Evolutionary conservation across 92 coral and sea anemone genomes (phyloP).

Genomic region (Phenganax marumi): DNA sequence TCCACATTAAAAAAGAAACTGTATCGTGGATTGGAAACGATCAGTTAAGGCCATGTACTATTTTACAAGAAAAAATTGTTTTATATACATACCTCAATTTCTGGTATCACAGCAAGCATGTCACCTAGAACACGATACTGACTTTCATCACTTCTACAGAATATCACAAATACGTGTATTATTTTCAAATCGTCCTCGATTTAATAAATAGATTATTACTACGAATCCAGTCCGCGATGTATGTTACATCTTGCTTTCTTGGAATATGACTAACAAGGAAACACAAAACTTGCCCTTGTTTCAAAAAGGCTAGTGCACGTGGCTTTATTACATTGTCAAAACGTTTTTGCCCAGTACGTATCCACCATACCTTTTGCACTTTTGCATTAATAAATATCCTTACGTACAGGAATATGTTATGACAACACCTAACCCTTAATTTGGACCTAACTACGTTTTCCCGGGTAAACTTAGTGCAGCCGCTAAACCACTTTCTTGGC

Average conservation of each 20-base stretch:
- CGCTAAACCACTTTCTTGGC: slow-evolving; percentile 27
- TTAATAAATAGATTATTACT: too few species aligned
- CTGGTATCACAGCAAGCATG: slow-evolving; percentile 8
- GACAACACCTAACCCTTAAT: not conserved
- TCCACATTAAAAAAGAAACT: too few species aligned
- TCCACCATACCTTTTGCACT: too few species aligned
- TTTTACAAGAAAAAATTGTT: too few species aligned
- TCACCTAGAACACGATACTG: slow-evolving; percentile 8
- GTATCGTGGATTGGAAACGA: too few species aligned
- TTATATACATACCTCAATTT: slow-evolving; percentile 1
- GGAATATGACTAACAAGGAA: too few species aligned
- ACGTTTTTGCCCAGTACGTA: not conserved
- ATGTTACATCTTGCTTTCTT: too few species aligned
- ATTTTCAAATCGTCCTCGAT: too few species aligned
- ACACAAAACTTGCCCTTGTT: too few species aligned
- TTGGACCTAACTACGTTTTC: not conserved
- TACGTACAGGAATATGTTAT: not conserved
- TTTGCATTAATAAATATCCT: not conserved
- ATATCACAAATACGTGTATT: not conserved
- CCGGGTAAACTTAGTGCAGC: slow-evolving; percentile 5
- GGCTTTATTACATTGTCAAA: not conserved
- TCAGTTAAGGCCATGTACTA: too few species aligned
- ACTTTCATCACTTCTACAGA: not conserved
- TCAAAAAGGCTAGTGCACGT: too few species aligned
- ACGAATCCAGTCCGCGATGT: too few species aligned